Percentiles rank a stretch among this genome's conserved stretches.
phyloP scores from a whole-genome alignment of 2,113 vertebrate species.

The Neolamprologus sp. region DNA sequence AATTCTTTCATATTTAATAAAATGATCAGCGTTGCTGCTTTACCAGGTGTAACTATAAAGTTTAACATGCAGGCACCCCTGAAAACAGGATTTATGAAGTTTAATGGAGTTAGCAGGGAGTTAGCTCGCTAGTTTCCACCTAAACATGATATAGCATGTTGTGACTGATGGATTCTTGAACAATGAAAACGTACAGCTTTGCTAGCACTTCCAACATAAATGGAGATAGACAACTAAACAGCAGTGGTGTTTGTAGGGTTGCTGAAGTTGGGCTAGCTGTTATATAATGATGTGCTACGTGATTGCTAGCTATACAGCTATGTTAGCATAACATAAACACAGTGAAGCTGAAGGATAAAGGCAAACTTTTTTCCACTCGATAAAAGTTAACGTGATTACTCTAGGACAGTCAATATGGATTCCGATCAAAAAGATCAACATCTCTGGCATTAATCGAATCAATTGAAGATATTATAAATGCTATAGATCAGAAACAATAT shows the following conservation, averaged over 20 bases:
- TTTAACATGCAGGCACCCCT: rapidly evolving
- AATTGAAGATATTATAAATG: too few relatives aligned
- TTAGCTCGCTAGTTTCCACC: background rate
- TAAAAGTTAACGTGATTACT: rapidly evolving
- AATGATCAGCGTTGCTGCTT: rapidly evolving
- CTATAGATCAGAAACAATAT: too few relatives aligned
- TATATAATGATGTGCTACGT: background rate
- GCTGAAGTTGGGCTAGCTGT: rapidly evolving
- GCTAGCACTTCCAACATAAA: background rate
- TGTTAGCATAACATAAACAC: background rate
- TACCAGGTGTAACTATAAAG: background rate
- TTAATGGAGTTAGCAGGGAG: background rate
- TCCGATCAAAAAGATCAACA: too few relatives aligned
- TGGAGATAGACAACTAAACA: background rate
- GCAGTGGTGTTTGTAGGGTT: background rate
- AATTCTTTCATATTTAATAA: background rate
- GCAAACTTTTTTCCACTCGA: background rate
- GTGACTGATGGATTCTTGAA: background rate
- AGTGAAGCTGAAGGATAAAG: background rate
- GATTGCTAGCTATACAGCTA: background rate
- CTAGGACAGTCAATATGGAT: too few relatives aligned
- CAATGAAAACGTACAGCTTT: rapidly evolving
- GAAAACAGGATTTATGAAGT: background rate
- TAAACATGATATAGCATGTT: background rate
- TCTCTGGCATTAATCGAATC: too few relatives aligned